A percentile compares a stretch with the other conserved stretches of the same genome.
Conservation (phyloP, 2,888 invertebrate genomes). For the Blera fallax region DNA sequence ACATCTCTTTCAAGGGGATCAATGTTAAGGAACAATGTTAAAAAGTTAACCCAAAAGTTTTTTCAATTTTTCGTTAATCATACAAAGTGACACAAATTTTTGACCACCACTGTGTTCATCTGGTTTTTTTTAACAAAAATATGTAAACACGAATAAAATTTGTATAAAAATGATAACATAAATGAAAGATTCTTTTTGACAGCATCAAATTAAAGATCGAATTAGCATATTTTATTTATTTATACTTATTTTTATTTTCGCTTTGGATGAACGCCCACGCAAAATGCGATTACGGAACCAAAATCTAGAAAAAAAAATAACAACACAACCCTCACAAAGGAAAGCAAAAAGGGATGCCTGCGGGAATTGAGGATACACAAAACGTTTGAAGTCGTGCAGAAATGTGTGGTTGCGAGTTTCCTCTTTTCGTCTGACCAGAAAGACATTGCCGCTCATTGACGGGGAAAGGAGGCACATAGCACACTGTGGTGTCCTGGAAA, state of each 20-base stretch:
- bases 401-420: slow-evolving; percentile 15
- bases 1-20: too few species aligned
- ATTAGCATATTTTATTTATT: slow-evolving; percentile 35
- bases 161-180: background rate
- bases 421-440: slow-evolving; percentile 12
- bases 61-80: too few species aligned
- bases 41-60: too few species aligned
- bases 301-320: background rate
- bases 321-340: background rate
- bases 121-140: background rate
- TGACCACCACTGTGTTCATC: background rate
- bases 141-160: background rate
- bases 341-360: slow-evolving; percentile 22
- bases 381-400: slow-evolving; percentile 20
- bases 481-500: background rate
- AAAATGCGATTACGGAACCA: slow-evolving; percentile 47
- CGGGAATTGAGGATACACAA: slow-evolving; percentile 34
- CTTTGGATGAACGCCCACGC: slow-evolving; percentile 10
- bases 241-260: background rate
- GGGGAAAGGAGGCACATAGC: background rate
- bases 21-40: too few species aligned
- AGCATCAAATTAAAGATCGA: slow-evolving; percentile 33
- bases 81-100: background rate
- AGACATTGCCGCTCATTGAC: background rate
- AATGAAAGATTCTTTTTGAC: background rate